Evolutionary conservation across 2,888 invertebrate genomes (phyloP).

Genomic region (Panzeria rudis): DNA sequence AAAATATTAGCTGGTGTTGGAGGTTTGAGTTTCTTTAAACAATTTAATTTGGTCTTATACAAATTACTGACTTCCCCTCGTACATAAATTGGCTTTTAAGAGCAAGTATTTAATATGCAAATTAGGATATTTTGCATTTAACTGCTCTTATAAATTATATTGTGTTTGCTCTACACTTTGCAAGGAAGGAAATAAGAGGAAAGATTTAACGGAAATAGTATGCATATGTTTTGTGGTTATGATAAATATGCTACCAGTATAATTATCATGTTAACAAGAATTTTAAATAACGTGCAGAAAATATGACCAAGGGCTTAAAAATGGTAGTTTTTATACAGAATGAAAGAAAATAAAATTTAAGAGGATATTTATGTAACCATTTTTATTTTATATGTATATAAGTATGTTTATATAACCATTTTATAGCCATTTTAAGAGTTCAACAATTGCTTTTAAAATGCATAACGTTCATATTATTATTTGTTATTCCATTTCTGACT

Average conservation of each 20-base stretch:
- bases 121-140: slow-evolving; percentile 20
- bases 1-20: too few relatives aligned
- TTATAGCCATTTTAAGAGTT: too few relatives aligned
- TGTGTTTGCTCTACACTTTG: slow-evolving; percentile 11
- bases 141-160: slow-evolving; percentile 1
- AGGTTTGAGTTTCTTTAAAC: too few relatives aligned
- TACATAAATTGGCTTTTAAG: not conserved
- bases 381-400: too few relatives aligned
- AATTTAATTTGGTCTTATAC: too few relatives aligned
- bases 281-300: not conserved
- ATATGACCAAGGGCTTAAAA: not conserved
- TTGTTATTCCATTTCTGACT: too few relatives aligned
- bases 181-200: slow-evolving; percentile 51
- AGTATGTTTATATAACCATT: too few relatives aligned
- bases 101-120: slow-evolving; percentile 10
- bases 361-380: not conserved
- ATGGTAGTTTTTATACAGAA: not conserved
- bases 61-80: not conserved
- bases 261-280: slow-evolving; percentile 15
- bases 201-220: too few relatives aligned
- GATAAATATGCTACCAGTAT: slow-evolving; percentile 25
- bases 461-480: too few relatives aligned
- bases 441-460: too few relatives aligned
- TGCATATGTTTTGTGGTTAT: slow-evolving; percentile 51
- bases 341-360: too few relatives aligned